These are phyloP conservation scores for Eptesicus fuscus DNA, from an alignment of 2,113 vertebrate species.

Conservation along the genomic window DNA sequence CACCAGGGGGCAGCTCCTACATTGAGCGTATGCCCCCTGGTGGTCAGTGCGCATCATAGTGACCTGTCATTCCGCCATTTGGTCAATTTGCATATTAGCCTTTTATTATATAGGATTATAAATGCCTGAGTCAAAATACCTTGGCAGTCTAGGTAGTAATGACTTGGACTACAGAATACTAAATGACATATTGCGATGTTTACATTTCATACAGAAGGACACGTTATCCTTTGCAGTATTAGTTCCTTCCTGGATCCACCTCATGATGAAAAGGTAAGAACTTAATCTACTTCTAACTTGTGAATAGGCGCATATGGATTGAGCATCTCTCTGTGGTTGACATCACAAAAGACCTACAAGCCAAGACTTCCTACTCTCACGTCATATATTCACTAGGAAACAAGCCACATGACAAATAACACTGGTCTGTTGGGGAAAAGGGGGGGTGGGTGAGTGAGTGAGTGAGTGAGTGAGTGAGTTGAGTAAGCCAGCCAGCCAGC, in stretches of 20 bases:
- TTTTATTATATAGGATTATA: background rate
- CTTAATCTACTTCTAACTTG: background rate
- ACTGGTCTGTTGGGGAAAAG: background rate
- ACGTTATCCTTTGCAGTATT: conserved; percentile 74
- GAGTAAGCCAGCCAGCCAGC: background rate
- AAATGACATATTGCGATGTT: conserved; percentile 25
- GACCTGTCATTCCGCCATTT: too few species aligned
- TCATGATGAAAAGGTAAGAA: conserved; percentile 77
- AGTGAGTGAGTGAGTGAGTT: background rate
- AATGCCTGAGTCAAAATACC: background rate
- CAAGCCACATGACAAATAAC: background rate
- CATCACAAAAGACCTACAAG: background rate
- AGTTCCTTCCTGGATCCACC: conserved; percentile 77
- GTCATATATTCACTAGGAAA: background rate
- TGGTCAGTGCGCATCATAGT: too few species aligned
- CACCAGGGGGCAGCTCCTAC: too few species aligned
- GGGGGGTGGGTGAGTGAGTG: background rate
- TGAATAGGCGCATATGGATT: background rate
- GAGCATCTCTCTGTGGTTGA: background rate
- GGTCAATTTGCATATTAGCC: too few species aligned
- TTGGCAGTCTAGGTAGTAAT: background rate
- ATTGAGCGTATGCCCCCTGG: too few species aligned
- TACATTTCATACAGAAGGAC: conserved; percentile 75
- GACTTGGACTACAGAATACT: background rate
- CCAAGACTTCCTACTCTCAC: background rate